Evolutionary conservation across 2,797 vertebrate genomes (phyloP), one percentile per base, ranked within the genome.

Genomic region (Lycodopsis pacificus): DNA sequence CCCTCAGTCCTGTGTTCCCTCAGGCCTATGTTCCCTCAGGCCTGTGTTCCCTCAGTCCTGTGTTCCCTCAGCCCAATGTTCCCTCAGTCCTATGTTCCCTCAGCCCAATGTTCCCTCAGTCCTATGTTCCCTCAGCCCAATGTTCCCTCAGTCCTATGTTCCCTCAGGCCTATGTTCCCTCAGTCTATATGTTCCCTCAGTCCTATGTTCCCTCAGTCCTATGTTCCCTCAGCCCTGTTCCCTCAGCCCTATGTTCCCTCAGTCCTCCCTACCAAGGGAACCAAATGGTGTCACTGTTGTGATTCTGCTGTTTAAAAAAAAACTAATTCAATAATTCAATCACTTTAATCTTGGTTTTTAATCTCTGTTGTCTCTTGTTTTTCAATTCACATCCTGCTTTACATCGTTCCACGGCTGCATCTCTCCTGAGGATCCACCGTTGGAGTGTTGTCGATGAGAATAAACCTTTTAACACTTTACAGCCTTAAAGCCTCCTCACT

Each of bases 401-500:
- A 46, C 44, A 19, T 46, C 44, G 19, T 2, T 3, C 19, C 44
- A 3, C 11, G 8, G 8, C 40, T 13, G 13, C 40, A 15, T 42
- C 40, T 14, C 44, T 48, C 44, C 44, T 19, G 15, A 48, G 44
- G 19, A 48, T 20, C 17, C 2, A 8, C 44, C 6, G 7, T 19
- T 6, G 5, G 10, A 71, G 54, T 53, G 63, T 79, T 61, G 54
- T 1, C 20, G 38, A n/a, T 36, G 40, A 73, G 51, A 58, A 49
- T 30, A 66, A 63, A 48, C 44, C 44, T 48, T 6, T 48, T 17
- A 48, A 81, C 19, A 40, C 20, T 40, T 56, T 14, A 30, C 51
- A 11, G 67, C 51, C 56, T 27, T 20, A 42, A 51, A 22, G 34
- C 70, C 54, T 69, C 25, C 17, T 68, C 68, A 46, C 46, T 12